These are phyloP conservation scores for Eudemis profundana DNA, from an alignment of 2,888 invertebrate species.

Conservation along the genomic window DNA sequence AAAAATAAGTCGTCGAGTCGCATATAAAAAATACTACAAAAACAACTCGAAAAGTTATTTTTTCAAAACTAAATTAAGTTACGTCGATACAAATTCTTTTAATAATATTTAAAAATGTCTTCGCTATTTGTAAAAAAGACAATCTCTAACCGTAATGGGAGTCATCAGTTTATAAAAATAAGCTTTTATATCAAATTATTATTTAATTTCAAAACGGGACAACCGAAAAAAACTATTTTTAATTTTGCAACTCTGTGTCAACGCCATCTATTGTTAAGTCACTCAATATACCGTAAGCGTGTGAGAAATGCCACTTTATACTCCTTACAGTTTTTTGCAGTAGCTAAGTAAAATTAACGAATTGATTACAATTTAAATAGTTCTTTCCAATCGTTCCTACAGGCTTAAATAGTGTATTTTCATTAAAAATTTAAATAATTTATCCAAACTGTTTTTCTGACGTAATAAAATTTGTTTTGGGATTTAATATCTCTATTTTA, in stretches of 20 bases:
- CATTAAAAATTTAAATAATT: slow-evolving; percentile 34
- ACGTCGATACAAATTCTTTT: slow-evolving; percentile 33
- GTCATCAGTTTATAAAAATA: slow-evolving; percentile 20
- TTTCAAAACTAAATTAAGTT: slow-evolving; percentile 32
- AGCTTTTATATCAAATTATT: slow-evolving; percentile 14
- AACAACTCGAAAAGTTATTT: slow-evolving; percentile 40
- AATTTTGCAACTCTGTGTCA: slow-evolving; percentile 2
- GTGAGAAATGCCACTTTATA: no score
- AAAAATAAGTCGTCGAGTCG: slow-evolving; percentile 38
- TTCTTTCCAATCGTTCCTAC: slow-evolving; percentile 25
- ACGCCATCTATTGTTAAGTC: slow-evolving; percentile 12
- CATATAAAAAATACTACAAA: slow-evolving; percentile 17
- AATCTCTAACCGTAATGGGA: slow-evolving; percentile 23
- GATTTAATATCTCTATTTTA: slow-evolving; percentile 34
- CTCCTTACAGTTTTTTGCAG: no score
- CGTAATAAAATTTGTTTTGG: slow-evolving; percentile 25
- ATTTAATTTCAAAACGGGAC: slow-evolving; percentile 15
- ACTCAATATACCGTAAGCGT: no score
- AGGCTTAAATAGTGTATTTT: slow-evolving; percentile 27
- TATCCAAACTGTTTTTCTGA: slow-evolving; percentile 34
- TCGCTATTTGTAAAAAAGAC: slow-evolving; percentile 43
- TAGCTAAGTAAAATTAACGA: slow-evolving; percentile 2
- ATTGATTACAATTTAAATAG: slow-evolving; percentile 9
- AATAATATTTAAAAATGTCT: slow-evolving; percentile 36
- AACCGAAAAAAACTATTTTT: slow-evolving; percentile 22